Evolutionary conservation across 2,797 vertebrate genomes (phyloP), one percentile per base, ranked within the genome.

Genomic region (Acanthornis magna): DNA sequence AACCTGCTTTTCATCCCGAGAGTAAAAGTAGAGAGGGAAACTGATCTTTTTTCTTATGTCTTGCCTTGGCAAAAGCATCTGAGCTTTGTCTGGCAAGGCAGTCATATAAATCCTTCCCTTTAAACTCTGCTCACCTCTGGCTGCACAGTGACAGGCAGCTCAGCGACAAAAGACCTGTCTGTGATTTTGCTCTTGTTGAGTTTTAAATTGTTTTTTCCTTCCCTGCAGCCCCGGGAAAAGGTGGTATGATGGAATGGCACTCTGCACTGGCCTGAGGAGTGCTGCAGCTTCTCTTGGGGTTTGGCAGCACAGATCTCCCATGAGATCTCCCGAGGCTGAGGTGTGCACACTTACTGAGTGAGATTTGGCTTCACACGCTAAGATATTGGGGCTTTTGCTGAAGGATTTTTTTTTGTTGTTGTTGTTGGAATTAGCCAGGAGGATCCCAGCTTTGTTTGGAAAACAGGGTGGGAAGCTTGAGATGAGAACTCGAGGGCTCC

Each of bases 381-480:
- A 45, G 40, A 61, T 27, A 13, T 1, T 45, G 63, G 15, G 54
- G n/a, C n/a, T 73, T 61, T 3, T 50, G 43, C 25, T 76, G 61
- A 72, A 66, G 29, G 42, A 3, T 48, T 12, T 16, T 58, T 38
- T 48, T 38, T 38, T 27, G 2, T 12, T 85, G 45, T 71, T 58
- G 5, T 34, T 78, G 47, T 68, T 82, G 48, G 23, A 93, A 87
- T 20, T 32, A 66, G 58, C 17, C 58, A 71, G 61, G 34, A 92
- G 32, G 30, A 91, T 51, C 47, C 71, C n/a, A 32, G 26, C 16
- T 43, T 80, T 20, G 32, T 77, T 88, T 87, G 80, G 71, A 92
- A 88, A 94, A 87, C 47, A 60, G 85, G 76, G 68, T 92, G 93
- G 88, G 87, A 93, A 89, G 63, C 51, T 84, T 87, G 23, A 79